Evolutionary conservation across 2,888 invertebrate species (phyloP), one percentile per base, ranked within the genome.

Genomic region (Ectemnius lituratus): DNA sequence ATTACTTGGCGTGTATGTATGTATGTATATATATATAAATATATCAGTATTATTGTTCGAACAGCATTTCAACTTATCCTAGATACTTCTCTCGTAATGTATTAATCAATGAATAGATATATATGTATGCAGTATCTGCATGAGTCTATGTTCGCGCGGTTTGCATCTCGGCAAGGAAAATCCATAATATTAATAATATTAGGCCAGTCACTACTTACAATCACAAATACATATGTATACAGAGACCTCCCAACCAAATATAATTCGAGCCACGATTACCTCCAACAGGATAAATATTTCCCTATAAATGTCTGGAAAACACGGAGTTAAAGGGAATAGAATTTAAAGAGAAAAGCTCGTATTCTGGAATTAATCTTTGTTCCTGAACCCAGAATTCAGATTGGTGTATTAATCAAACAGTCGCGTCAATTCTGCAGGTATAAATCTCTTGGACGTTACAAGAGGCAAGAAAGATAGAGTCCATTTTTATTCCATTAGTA

Each of bases 31-130:
- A 61, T 77, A 80, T 83, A 85, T 87, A 87, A 86, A 87, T 89
- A 87, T 88, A 88, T 89, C 87, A 87, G 85, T 88, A 88, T 91
- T 91, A 91, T 91, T 91, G 90, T 91, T 90, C 90, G 90, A 90
- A 91, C 90, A 91, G 90, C 90, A 90, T 90, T 86, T 83, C 85
- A 89, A 86, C 89, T 89, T 90, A 90, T 85, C 86, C 87, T 88
- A 89, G 78, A 78, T 86, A 83, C 75, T 83, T 75, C 80, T 76
- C 82, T 74, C 78, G 68, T 84, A 82, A 77, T 71, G 80, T 80
- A 78, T 76, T 73, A 74, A 78, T 82, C 68, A 83, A 83, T 82
- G 62, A 59, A 75, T 72, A 78, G 72, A 14, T 8, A 37, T 8
- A 37, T 37, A 37, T 37, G 37, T 37, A 37, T 6, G 23, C 23